Conservation (phyloP, 2,888 invertebrate species). For the Toxonevra muliebris region DNA sequence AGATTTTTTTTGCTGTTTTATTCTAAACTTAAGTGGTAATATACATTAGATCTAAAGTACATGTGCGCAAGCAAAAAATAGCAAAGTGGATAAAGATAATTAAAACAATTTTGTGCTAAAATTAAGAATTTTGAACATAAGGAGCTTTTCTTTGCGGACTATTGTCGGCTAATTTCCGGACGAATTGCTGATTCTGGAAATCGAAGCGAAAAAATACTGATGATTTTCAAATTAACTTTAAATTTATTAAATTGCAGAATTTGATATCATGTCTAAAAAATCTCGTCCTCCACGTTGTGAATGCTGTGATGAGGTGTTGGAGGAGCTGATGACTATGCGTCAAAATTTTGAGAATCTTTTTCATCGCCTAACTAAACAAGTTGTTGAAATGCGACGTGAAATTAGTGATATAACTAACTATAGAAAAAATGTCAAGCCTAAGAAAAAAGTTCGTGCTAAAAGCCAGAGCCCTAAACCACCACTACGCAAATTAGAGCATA, state of each 20-base stretch:
- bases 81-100: too few species aligned
- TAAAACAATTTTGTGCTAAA: too few species aligned
- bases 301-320: slow-evolving; percentile 33
- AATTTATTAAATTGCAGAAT: too few species aligned
- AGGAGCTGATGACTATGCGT: slow-evolving; percentile 30
- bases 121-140: too few species aligned
- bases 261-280: slow-evolving; percentile 17
- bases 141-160: too few species aligned
- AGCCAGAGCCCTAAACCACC: background rate
- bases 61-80: too few species aligned
- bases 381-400: slow-evolving; percentile 32
- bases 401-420: background rate
- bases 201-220: too few species aligned
- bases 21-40: too few species aligned
- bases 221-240: too few species aligned
- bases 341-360: slow-evolving; percentile 32
- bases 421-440: background rate
- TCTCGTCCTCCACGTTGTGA: slow-evolving; percentile 30
- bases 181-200: too few species aligned
- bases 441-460: background rate
- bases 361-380: slow-evolving; percentile 29
- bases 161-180: too few species aligned
- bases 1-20: background rate
- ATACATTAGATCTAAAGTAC: too few species aligned
- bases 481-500: background rate